Base-by-base conservation (phyloP, 2,113 vertebrate species). In the Eira barbara region DNA sequence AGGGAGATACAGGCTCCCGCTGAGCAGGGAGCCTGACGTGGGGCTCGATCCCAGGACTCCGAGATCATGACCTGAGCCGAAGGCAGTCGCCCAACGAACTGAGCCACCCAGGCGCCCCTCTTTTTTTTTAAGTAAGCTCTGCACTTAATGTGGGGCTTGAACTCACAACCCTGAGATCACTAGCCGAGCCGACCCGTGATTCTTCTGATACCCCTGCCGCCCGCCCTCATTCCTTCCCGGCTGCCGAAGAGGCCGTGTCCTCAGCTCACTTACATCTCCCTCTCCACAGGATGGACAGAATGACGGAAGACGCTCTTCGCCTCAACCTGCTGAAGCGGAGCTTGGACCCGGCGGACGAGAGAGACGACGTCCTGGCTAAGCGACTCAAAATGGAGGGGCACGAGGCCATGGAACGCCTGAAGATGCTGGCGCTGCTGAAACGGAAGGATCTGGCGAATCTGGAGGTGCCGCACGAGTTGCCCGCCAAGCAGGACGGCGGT, bases 351-450 rank as follows among this genome's bases (percentile, higher is more conserved):
- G 98, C 99, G 0, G 99, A 99, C 1, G 99, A 99, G 57, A 98
- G 99, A 74, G 99, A 99, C 45, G 99, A 99, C 67, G 99, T 99
- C 0, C 98, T 99, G 98, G 99, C 99, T 93, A 99, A 99, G 97
- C 98, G 99, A 17, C 98, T 99, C 45, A 99, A 99, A 88, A 99
- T 99, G 99, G 99, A 99, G 82, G 99, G 99, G 0, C 99, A 99
- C 18, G 99, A 99, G 98, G 99, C 99, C 83, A 99, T 99, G 99
- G 99, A 99, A 98, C 99, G 99, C 94, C 99, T 99, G 31, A 99
- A 99, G 98, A 99, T 99, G 99, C 98, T 99, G 98, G 99, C 99
- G 0, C 97, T 99, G 89, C 99, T 99, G 2, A 99, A 99, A 98
- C 99, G 99, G 92, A 99, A 99, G 94, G 99, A 99, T 98, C 99